A percentile compares a stretch with the other conserved stretches of the same genome.
Evolutionary conservation across 2,888 invertebrate species (phyloP).

Genomic region (Palloptera scutellata): DNA sequence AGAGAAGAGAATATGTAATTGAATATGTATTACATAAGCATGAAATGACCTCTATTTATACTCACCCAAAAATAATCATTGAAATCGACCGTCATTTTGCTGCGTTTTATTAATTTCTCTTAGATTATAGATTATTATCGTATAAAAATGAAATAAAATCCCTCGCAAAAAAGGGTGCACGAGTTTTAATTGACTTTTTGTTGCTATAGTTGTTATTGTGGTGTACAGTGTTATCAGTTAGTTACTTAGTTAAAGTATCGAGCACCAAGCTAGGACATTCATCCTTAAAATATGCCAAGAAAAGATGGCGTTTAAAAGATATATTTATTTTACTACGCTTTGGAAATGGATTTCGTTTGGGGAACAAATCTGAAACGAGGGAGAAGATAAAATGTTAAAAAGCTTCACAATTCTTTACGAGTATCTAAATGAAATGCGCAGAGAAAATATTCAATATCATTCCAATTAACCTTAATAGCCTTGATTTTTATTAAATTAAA

Average conservation of each 20-base stretch:
- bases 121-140: background rate
- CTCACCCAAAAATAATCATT: slow-evolving; percentile 65
- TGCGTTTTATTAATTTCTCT: background rate
- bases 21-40: background rate
- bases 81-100: slow-evolving; percentile 64
- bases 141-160: slow-evolving; percentile 12
- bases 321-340: no score
- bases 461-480: no score
- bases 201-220: slow-evolving; percentile 18
- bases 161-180: slow-evolving; percentile 19
- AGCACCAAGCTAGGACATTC: slow-evolving; percentile 27
- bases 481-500: no score
- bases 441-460: no score
- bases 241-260: slow-evolving; percentile 16
- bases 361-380: no score
- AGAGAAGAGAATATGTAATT: slow-evolving; percentile 6
- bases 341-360: no score
- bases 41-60: slow-evolving; percentile 6
- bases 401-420: no score
- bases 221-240: background rate
- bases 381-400: no score
- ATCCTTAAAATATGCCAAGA: slow-evolving; percentile 18
- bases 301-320: background rate
- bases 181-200: slow-evolving; percentile 23
- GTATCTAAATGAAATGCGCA: no score